Evolutionary conservation across 92 coral and sea anemone species (phyloP), one percentile per base, ranked within the genome.

Genomic region (Siderastrea siderea): DNA sequence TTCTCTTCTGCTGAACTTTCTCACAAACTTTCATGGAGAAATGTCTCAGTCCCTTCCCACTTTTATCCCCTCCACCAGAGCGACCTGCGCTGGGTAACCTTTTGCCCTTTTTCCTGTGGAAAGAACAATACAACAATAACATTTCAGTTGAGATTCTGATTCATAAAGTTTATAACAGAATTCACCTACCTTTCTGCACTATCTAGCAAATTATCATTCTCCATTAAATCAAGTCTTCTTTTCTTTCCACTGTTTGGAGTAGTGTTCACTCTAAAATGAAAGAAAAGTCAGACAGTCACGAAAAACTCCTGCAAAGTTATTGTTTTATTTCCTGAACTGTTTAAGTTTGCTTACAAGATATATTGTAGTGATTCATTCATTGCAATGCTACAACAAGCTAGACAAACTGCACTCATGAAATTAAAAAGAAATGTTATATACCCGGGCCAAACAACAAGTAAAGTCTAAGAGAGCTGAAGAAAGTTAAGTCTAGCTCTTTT

Each of bases 21-120:
- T 98, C 99, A 64, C 99, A 98, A 19, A 98, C 99, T 91, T 98
- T 98, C 99, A 98, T 98, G 38, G 99, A 96, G 76, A 98, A 98
- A 94, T 98, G 99, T 48, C 99, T 85, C 79, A 98, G 90, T 13
- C 99, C 99, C 82, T 98, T 98, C n/a, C 98, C 99, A 50, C 96
- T 95, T 80, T 98, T 98, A 75, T 98, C 99, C 7, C 62, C 62
- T 26, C 96, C 96, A 26, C 89, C 89, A 77, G 98, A 93, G 79
- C 96, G 93, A 48, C 96, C 94, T 26, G 95, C 96, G 84, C 94
- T 94, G 55, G 97, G 94, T 44, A 98, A 47, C 57, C 99, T 84
- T 75, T 95, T 97, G 65, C 99, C 99, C 63, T 98, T 90, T 76
- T 97, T 97, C 64, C 98, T 94, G 71, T 87, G 79, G 49, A 59